Conservation (phyloP, 1,140 invertebrate species). For the Drosophila pseudoananassae region DNA sequence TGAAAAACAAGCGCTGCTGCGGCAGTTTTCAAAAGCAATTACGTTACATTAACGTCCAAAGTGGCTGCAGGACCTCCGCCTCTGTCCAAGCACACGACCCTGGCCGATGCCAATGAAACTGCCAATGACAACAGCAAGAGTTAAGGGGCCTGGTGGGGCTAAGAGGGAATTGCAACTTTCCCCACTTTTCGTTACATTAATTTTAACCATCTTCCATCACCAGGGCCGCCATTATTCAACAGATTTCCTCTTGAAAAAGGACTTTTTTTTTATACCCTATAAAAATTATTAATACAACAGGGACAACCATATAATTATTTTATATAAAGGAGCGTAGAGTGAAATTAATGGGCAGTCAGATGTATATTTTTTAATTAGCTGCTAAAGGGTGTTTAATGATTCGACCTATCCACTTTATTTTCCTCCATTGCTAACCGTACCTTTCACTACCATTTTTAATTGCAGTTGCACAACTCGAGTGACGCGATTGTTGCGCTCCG, state of each 20-base stretch:
- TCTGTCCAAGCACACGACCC: neutral
- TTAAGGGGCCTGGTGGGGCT: neutral
- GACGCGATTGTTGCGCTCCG: conserved; percentile 89
- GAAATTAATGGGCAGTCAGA: neutral
- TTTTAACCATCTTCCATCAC: conserved; percentile 38
- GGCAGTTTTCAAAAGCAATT: conserved; percentile 75
- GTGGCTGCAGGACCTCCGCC: conserved; percentile 42
- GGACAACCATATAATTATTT: too few species aligned
- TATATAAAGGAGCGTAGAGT: neutral
- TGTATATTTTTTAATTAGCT: neutral
- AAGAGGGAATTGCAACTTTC: conserved; percentile 43
- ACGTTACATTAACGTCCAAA: conserved; percentile 74
- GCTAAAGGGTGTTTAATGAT: neutral
- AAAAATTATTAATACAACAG: neutral
- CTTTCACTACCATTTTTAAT: conserved; percentile 45
- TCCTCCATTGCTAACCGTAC: conserved; percentile 4
- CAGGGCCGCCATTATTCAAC: conserved; percentile 58
- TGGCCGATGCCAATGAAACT: conserved; percentile 42
- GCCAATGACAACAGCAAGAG: conserved; percentile 54
- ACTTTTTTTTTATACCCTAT: conserved; percentile 7
- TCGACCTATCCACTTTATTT: neutral
- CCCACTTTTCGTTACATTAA: conserved; percentile 58
- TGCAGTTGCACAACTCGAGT: conserved; percentile 90
- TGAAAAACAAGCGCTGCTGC: conserved; percentile 40
- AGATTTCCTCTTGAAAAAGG: conserved; percentile 29